Conservation (phyloP, 2,797 vertebrate species). For the Gallinago solitaria region DNA sequence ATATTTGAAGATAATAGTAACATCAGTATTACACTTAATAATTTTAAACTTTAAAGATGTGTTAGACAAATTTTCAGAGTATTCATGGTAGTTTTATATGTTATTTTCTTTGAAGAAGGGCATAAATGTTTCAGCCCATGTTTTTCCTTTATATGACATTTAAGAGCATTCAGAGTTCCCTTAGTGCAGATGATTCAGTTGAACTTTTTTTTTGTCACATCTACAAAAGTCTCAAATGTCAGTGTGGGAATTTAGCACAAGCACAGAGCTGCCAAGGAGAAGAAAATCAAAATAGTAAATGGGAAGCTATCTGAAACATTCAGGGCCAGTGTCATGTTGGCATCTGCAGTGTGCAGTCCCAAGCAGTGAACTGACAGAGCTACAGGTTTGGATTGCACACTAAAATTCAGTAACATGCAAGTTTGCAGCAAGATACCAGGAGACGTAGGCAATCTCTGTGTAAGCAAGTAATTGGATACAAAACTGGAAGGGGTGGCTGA, state of each 20-base stretch:
- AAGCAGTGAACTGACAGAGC: not conserved
- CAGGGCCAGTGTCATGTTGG: not conserved
- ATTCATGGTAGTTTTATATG: not conserved
- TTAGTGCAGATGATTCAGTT: not conserved
- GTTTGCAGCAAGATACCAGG: not conserved
- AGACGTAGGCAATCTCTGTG: not conserved
- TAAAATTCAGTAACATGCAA: not conserved
- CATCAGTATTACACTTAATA: not conserved
- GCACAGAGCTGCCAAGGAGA: not conserved
- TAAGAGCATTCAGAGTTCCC: not conserved
- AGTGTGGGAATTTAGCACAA: not conserved
- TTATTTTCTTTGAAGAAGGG: not conserved
- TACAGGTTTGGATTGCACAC: not conserved
- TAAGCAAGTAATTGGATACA: not conserved
- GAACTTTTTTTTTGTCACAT: not conserved
- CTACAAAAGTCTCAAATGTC: not conserved
- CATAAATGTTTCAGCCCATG: not conserved
- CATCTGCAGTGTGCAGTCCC: not conserved
- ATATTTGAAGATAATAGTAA: not conserved
- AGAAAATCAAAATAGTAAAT: not conserved
- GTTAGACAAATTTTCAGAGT: not conserved
- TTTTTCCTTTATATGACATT: not conserved
- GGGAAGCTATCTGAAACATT: not conserved
- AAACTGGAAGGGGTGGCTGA: too few species aligned
- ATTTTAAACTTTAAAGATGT: not conserved